Evolutionary conservation across 2,113 vertebrate species (phyloP), one percentile per base, ranked within the genome.

Genomic region (Macaca mulatta): DNA sequence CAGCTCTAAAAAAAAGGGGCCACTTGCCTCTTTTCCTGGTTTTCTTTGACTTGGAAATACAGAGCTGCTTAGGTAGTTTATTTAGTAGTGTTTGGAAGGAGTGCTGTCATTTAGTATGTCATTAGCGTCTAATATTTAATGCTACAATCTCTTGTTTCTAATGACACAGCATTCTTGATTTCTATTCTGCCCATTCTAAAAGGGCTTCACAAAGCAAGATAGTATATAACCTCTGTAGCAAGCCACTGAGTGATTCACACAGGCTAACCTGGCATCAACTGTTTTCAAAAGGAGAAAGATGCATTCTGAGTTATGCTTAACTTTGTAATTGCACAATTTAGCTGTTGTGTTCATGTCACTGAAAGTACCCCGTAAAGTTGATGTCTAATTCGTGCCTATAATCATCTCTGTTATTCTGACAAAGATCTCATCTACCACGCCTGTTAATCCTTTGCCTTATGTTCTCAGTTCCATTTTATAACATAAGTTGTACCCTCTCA

Each of bases 381-480:
- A 94, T 64, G 52, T 94, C 94, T 96, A 89, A 93, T 89, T 96
- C 81, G 10, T 14, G 69, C 59, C 93, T 96, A 79, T 81, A 89
- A 52, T 96, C 86, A 64, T 55, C 57, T 86, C 90, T 70, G 30
- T 86, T 85, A 77, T 86, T 93, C 96, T 93, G 93, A 96, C 94
- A 93, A 52, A 90, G 94, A 86, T 84, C 55, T 94, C 92, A 70
- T 95, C 85, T 77, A 20, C 96, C 93, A 52, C 6, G 0, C 92
- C 95, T 17, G 0, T 93, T 79, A 82, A 69, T 64, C 78, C 90
- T 90, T 80, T 20, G 20, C 86, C 89, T 86, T 75, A 1, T 77
- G 81, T 69, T 55, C 77, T 87, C 89, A 67, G 10, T 90, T 93
- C 81, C 57, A 38, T 95, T 82, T 96, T 87, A 43, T 89, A 89